Percentiles rank a stretch among this genome's conserved stretches.
These are phyloP conservation scores for Mimas tiliae DNA, from an alignment of 2,888 invertebrate genomes.

Conservation along the genomic window DNA sequence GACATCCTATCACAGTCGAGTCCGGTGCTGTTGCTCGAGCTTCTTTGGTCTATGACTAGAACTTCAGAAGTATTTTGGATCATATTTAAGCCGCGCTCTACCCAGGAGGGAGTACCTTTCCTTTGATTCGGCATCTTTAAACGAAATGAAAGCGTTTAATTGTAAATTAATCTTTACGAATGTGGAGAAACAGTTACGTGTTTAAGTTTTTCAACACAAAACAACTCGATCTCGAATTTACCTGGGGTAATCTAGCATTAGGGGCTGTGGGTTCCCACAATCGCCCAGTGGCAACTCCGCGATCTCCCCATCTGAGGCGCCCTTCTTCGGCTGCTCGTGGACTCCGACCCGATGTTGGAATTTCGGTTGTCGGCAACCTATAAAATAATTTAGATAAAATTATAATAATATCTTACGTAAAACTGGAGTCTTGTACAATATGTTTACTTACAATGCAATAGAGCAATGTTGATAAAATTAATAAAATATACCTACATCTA, in stretches of 20 bases:
- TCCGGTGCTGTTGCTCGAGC: conserved; percentile 72
- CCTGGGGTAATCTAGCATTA: conserved; percentile 78
- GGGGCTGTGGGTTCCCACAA: conserved; percentile 87
- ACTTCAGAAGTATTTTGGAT: conserved; percentile 81
- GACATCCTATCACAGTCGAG: conserved; percentile 76
- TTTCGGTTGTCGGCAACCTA: conserved; percentile 50
- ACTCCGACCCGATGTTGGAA: conserved; percentile 70
- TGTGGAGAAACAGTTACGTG: too few species aligned
- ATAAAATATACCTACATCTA: too few species aligned
- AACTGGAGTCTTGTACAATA: too few species aligned
- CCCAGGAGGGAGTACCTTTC: conserved; percentile 83
- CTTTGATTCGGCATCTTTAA: conserved; percentile 78
- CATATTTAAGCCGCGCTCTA: conserved; percentile 83
- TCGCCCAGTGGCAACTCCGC: conserved; percentile 87
- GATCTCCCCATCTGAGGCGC: conserved; percentile 90
- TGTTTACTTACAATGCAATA: too few species aligned
- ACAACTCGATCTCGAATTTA: conserved; percentile 37
- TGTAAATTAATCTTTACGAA: too few species aligned
- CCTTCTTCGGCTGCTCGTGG: conserved; percentile 82
- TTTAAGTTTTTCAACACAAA: too few species aligned
- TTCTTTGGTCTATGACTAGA: conserved; percentile 84
- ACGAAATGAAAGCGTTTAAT: conserved; percentile 28
- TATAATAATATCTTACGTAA: background rate
- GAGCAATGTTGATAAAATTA: too few species aligned
- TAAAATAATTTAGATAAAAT: background rate